Base-by-base conservation (phyloP, 2,888 invertebrate species). In the Synanthedon vespiformis region DNA sequence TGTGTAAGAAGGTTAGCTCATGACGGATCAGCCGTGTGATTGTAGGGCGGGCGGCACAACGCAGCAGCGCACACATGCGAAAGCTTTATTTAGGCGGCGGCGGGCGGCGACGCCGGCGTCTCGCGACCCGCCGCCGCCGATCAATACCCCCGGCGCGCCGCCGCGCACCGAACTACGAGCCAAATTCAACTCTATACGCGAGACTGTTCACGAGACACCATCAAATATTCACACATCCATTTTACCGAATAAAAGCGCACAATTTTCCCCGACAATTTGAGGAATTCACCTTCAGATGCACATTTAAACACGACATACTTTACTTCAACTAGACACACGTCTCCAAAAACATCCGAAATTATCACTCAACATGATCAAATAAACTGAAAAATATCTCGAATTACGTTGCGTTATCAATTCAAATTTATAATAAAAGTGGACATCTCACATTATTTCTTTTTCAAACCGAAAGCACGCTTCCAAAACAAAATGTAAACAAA, bases 111-210 rank as follows among this genome's bases (percentile, higher is more conserved):
- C 84, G 84, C 80, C 84, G 80, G 82, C 83, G 83, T 83, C 85
- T 84, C 77, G 77, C 80, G 75, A 70, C 77, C 72, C 77, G 74
- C 72, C 74, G 71, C 64, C 73, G 68, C 72, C 77, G 75, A 87
- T 87, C 87, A 86, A 87, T 87, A 87, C 83, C 77, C 81, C 63
- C 80, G 67, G 72, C 80, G 86, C 86, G 87, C 86, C 86, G 85
- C 71, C 82, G 86, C 86, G 83, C 72, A 73, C 70, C 80, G 74
- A 67, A 67, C 69, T 59, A 61, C 80, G 68, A 72, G 70, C 81
- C 68, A 86, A 77, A 77, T 70, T 83, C 74, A 72, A 80, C 84
- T 77, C 75, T 84, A 77, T 64, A 64, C 67, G 68, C 80, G 74
- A 77, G 74, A 68, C 68, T 72, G 72, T 77, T 77, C 79, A 79